phyloP scores from a whole-genome alignment of 1,140 invertebrate species.

The Dinoponera quadriceps region DNA sequence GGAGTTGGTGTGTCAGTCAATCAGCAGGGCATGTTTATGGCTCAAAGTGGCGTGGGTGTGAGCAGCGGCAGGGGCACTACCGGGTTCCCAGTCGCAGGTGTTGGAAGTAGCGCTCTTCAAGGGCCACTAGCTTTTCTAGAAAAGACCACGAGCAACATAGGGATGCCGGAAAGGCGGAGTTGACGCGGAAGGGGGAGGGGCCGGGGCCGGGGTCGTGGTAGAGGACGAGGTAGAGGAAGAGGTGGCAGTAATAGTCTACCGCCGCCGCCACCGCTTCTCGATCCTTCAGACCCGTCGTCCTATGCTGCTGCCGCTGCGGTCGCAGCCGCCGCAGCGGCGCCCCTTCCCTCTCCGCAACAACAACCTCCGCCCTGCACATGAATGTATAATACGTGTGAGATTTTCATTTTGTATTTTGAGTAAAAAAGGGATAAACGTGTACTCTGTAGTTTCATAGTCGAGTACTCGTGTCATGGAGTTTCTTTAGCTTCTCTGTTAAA shows the following conservation, averaged over 20 bases:
- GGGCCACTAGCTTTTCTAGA: constrained; percentile 90
- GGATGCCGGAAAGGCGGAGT: constrained; percentile 88
- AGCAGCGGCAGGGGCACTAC: constrained; percentile 66
- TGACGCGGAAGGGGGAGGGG: constrained; percentile 88
- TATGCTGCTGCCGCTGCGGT: constrained; percentile 81
- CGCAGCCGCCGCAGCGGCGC: constrained; percentile 79
- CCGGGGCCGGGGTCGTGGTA: constrained; percentile 86
- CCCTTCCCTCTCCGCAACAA: constrained; percentile 84
- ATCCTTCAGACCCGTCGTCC: constrained; percentile 82
- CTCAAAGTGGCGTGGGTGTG: constrained; percentile 75
- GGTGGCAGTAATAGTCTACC: constrained; percentile 78
- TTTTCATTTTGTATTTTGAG: constrained; percentile 13
- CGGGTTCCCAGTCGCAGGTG: constrained; percentile 78
- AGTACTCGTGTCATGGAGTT: neutral
- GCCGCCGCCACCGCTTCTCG: constrained; percentile 79
- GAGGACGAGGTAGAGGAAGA: constrained; percentile 86
- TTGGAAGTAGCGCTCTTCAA: constrained; percentile 85
- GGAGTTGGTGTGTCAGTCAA: constrained; percentile 83
- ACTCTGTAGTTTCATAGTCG: neutral
- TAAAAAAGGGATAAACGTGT: constrained; percentile 12
- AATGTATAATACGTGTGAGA: constrained; percentile 15
- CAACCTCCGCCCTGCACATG: constrained; percentile 80
- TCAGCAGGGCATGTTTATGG: constrained; percentile 83
- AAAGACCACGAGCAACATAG: constrained; percentile 91
- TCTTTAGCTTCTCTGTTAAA: too few relatives aligned